phyloP scores from a whole-genome alignment of 2,113 vertebrate species.

The Zapornia atra region DNA sequence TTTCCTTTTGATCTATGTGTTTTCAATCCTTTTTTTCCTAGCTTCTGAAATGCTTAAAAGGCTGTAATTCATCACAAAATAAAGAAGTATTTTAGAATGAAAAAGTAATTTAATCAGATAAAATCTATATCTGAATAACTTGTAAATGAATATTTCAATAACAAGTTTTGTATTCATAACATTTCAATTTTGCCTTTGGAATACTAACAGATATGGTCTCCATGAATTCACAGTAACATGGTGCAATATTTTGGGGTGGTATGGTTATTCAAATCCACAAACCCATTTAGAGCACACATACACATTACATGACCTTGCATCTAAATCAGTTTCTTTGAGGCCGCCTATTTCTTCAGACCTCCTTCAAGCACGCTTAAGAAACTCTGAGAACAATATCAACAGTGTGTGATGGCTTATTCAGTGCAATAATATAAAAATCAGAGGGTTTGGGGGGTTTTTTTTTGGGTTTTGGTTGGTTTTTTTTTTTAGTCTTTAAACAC shows the following conservation, averaged over 20 bases:
- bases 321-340: neutral
- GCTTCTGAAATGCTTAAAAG: neutral
- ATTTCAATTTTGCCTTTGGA: no score
- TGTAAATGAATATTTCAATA: neutral
- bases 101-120: neutral
- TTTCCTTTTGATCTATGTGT: neutral
- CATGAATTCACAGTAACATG: neutral
- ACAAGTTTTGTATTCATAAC: neutral
- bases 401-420: neutral
- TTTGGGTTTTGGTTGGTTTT: no score
- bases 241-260: neutral
- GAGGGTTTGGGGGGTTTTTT: accelerated
- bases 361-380: neutral
- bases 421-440: neutral
- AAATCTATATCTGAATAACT: neutral
- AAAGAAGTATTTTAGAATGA: neutral
- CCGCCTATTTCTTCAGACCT: neutral
- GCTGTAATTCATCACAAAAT: neutral
- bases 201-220: neutral
- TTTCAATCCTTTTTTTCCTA: neutral
- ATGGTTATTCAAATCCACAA: neutral
- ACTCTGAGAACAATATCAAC: neutral
- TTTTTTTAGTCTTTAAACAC: neutral
- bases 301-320: neutral
- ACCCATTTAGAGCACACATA: neutral